Percentiles rank a stretch among this genome's conserved stretches.
These are phyloP conservation scores for Hylaea fasciaria DNA, from an alignment of 2,888 invertebrate species.

Conservation along the genomic window DNA sequence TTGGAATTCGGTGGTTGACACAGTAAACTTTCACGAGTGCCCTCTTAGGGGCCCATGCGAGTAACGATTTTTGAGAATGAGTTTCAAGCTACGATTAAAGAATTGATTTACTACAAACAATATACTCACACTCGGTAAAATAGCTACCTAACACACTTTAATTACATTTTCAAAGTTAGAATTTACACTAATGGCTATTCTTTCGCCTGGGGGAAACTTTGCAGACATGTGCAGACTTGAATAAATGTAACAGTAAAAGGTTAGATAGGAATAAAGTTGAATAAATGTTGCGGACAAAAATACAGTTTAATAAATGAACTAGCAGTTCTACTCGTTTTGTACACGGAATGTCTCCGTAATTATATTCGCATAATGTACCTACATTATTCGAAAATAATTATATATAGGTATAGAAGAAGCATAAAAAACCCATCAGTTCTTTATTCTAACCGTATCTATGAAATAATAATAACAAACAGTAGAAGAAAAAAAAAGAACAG, in stretches of 20 bases:
- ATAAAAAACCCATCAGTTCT: too few species aligned
- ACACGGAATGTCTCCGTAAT: background rate
- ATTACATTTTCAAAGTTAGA: slow-evolving; percentile 19
- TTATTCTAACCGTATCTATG: too few species aligned
- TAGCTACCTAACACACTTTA: slow-evolving; percentile 2
- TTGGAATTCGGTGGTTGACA: too few species aligned
- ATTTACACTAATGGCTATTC: slow-evolving; percentile 18
- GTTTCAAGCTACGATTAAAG: too few species aligned
- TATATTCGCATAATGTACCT: background rate
- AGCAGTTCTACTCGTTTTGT: slow-evolving; percentile 10
- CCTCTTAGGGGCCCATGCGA: too few species aligned
- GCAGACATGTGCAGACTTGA: slow-evolving; percentile 16
- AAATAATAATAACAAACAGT: too few species aligned
- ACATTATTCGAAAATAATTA: too few species aligned
- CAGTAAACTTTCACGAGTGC: too few species aligned
- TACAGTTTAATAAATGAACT: slow-evolving; percentile 13
- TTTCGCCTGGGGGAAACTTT: slow-evolving; percentile 8
- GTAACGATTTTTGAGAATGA: too few species aligned
- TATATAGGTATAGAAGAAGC: too few species aligned
- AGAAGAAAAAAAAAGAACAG: too few species aligned
- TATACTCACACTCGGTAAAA: background rate
- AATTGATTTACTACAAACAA: too few species aligned
- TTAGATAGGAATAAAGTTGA: slow-evolving; percentile 18
- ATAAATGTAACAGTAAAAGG: slow-evolving; percentile 24
- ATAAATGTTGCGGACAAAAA: slow-evolving; percentile 19